Base-by-base conservation (phyloP, 2,888 invertebrate genomes). In the Podabrus alpinus region DNA sequence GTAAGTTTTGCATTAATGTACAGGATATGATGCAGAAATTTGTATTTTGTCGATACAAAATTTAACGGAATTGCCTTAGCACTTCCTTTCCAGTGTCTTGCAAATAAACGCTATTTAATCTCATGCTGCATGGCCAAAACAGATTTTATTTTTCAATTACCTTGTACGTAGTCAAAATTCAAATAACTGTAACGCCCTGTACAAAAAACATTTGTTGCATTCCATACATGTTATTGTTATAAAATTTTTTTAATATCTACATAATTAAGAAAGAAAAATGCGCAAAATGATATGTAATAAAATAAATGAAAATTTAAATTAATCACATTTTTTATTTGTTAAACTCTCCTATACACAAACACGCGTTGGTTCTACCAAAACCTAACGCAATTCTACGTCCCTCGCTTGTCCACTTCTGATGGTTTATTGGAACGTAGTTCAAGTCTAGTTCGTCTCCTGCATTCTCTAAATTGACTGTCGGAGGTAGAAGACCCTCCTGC, bases 351-450 rank as follows among this genome's bases (percentile, higher is more conserved):
- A 93, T 87, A 87, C 96, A 95, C 60, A 97, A 88, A 73, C 94
- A 93, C 19, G 97, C 97, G 90, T 99, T 99, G 3, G 98, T 99
- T 62, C 99, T 99, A 72, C 99, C 99, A 90, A 99, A 99, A 5
- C 99, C 99, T 90, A 99, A 99, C 0, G 99, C 97, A 81, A 97
- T 89, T 83, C 93, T 90, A 82, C 87, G 89, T 66, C 79, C 84
- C 70, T 82, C 84, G 60, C 80, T 79, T 67, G 86, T 83, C 95
- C 95, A 96, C 77, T 88, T 84, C 81, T 89, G 89, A 74, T 89
- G 85, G 9, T 69, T 60, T 5, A 70, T 72, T 5, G 91, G 88
- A 3, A 95, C 93, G 87, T 95, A 93, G 86, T 94, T 93, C 71
- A 97, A 86, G 75, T 88, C 86, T 68, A 89, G 86, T 62, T 91